These are phyloP conservation scores for Neosilurus hyrtlii DNA, from an alignment of 2,797 vertebrate genomes.

Conservation along the genomic window DNA sequence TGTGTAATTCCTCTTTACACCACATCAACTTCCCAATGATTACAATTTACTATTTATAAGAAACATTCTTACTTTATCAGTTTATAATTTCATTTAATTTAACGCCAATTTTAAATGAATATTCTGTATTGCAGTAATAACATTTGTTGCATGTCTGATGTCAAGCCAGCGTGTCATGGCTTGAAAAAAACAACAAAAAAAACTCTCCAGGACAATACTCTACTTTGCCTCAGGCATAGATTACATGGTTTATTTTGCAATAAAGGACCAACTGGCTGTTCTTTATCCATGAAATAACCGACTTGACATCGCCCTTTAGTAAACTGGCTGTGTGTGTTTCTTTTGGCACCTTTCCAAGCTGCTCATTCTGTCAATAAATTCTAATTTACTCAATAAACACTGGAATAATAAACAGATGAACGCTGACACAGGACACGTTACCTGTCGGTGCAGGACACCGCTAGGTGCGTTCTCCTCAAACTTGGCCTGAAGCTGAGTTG, in stretches of 20 bases:
- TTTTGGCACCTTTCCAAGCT: not conserved
- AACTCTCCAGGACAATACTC: not conserved
- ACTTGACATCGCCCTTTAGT: not conserved
- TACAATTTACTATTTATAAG: not conserved
- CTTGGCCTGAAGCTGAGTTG: conserved; percentile 88
- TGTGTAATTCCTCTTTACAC: not conserved
- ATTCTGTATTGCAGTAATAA: not conserved
- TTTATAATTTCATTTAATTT: not conserved
- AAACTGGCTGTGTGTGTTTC: not conserved
- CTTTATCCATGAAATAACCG: not conserved
- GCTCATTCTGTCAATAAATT: not conserved
- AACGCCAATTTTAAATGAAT: not conserved
- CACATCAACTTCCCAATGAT: not conserved
- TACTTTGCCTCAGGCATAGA: not conserved
- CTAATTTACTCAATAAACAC: not conserved
- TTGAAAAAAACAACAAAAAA: not conserved
- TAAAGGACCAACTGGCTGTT: not conserved
- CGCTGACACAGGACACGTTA: conserved; percentile 57
- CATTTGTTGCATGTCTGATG: not conserved
- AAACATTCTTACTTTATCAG: not conserved
- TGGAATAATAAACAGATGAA: not conserved
- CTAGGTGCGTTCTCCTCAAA: conserved; percentile 86
- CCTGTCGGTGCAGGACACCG: conserved; percentile 72
- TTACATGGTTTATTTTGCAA: not conserved
- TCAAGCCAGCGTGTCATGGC: not conserved